These are phyloP conservation scores for Galerucella calmariensis DNA, from an alignment of 2,888 invertebrate genomes.

Conservation along the genomic window DNA sequence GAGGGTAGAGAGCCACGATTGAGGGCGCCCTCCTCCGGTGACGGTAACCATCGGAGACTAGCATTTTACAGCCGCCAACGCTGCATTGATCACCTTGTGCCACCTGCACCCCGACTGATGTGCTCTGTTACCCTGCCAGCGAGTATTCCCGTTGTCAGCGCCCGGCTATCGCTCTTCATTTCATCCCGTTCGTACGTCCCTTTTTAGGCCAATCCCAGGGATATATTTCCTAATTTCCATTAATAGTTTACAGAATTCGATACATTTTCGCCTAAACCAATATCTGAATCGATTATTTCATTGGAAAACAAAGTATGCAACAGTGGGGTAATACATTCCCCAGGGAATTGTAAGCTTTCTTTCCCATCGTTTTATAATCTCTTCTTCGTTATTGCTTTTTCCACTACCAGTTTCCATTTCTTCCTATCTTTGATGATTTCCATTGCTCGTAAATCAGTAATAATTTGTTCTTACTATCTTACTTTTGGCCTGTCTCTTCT, in stretches of 20 bases:
- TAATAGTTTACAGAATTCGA: not conserved
- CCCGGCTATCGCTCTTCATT: constrained; percentile 15
- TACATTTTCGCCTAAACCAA: not conserved
- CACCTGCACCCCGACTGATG: constrained; percentile 46
- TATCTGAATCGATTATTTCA: no score
- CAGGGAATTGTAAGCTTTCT: no score
- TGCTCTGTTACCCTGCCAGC: constrained; percentile 11
- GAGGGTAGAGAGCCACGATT: constrained; percentile 58
- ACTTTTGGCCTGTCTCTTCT: no score
- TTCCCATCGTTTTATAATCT: no score
- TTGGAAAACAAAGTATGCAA: no score
- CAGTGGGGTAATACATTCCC: no score
- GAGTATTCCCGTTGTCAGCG: constrained; percentile 14
- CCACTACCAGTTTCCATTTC: no score
- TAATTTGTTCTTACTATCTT: no score
- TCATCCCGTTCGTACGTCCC: constrained; percentile 9
- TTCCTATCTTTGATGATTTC: no score
- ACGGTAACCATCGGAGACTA: constrained; percentile 35
- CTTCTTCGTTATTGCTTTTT: no score
- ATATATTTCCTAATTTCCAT: no score
- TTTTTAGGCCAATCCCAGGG: not conserved
- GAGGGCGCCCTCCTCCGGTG: constrained; percentile 33
- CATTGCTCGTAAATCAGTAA: no score
- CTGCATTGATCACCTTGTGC: constrained; percentile 46
- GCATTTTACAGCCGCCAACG: constrained; percentile 35